phyloP scores from a whole-genome alignment of 2,888 invertebrate species.

The Alcis repandata region DNA sequence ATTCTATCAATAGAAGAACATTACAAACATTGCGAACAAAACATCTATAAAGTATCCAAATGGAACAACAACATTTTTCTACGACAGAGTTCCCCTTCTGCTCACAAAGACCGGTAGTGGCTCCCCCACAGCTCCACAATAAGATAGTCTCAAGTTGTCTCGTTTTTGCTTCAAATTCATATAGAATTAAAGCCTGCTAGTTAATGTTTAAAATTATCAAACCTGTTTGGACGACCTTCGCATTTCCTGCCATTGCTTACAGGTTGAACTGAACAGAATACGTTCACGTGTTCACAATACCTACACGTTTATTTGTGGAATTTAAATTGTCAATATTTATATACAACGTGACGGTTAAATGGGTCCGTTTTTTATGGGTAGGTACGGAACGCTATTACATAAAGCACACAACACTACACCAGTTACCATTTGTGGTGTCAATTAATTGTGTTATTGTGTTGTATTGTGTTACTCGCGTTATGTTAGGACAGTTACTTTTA shows the following conservation, averaged over 20 bases:
- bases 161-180: background rate
- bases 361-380: background rate
- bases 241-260: constrained; percentile 49
- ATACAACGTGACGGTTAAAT: background rate
- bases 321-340: background rate
- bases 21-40: too few species aligned
- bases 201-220: constrained; percentile 44
- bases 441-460: too few species aligned
- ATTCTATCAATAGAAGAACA: too few species aligned
- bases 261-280: constrained; percentile 20
- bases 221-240: constrained; percentile 49
- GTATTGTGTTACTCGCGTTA: too few species aligned
- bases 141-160: background rate
- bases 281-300: constrained; percentile 19
- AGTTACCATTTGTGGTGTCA: too few species aligned
- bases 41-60: too few species aligned
- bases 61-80: too few species aligned
- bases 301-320: background rate
- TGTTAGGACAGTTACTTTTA: too few species aligned
- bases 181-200: constrained; percentile 20
- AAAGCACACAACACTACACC: too few species aligned
- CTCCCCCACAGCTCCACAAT: too few species aligned
- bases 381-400: too few species aligned
- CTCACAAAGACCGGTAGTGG: background rate
- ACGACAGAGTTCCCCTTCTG: background rate